Percentiles rank a stretch among this genome's conserved stretches.
Conservation (phyloP, 2,113 vertebrate species). For the Muscicapa adusta region DNA sequence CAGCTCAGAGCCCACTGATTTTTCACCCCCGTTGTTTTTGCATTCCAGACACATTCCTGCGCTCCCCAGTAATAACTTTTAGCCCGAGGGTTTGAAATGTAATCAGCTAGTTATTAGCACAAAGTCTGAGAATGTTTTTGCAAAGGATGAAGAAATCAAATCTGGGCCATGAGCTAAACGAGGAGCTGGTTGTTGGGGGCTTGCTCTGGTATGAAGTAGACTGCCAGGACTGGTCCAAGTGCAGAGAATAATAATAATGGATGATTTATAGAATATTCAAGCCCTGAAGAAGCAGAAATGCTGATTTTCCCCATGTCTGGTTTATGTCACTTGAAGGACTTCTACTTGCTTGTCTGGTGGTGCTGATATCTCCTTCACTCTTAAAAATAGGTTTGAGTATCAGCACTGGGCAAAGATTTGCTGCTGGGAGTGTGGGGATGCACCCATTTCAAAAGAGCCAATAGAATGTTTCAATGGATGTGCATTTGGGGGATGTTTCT, state of each 20-base stretch:
- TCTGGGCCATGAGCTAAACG: not conserved
- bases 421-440: not conserved
- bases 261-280: not conserved
- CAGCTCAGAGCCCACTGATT: slow-evolving; percentile 39
- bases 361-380: not conserved
- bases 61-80: slow-evolving; percentile 44
- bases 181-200: not conserved
- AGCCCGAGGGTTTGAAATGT: slow-evolving; percentile 49
- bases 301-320: not conserved
- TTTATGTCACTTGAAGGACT: not conserved
- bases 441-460: not conserved
- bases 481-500: not conserved
- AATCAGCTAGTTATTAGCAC: slow-evolving; percentile 46
- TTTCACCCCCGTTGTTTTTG: slow-evolving; percentile 19
- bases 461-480: fast-evolving
- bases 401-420: not conserved
- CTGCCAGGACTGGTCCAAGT: not conserved
- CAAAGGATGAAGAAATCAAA: slow-evolving; percentile 9
- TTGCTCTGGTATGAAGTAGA: not conserved
- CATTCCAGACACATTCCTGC: slow-evolving; percentile 53
- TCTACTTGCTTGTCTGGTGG: not conserved
- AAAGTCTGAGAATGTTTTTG: slow-evolving; percentile 45
- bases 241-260: not conserved
- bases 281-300: not conserved
- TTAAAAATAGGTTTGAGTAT: not conserved